Conservation (phyloP, 2,113 vertebrate genomes). For the Apodemus sylvaticus region DNA sequence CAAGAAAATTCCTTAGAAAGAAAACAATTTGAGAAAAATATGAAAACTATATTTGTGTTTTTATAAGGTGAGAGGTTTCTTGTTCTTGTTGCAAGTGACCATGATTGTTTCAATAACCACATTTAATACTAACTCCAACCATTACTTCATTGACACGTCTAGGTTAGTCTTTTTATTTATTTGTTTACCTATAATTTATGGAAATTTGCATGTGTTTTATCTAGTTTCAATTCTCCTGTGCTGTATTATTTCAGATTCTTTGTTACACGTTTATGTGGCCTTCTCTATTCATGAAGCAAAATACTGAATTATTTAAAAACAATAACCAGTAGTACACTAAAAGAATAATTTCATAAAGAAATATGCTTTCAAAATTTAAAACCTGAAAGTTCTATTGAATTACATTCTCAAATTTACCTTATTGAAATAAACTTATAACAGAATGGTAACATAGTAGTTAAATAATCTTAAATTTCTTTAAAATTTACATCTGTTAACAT, state of each 20-base stretch:
- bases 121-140: not conserved
- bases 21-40: not conserved
- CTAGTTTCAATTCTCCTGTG: not conserved
- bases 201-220: not conserved
- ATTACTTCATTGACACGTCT: not conserved
- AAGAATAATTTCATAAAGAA: not conserved
- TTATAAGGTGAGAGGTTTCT: not conserved
- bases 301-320: not conserved
- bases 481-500: not conserved
- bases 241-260: not conserved
- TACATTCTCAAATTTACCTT: not conserved
- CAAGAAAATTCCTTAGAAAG: not conserved
- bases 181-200: not conserved
- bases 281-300: not conserved
- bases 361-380: not conserved
- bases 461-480: constrained; percentile 18
- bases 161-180: not conserved
- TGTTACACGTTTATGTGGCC: not conserved
- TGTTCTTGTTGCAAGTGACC: too few species aligned
- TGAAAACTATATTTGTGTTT: not conserved
- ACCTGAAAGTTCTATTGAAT: not conserved
- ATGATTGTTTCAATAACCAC: not conserved
- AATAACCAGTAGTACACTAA: not conserved
- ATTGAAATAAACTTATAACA: not conserved
- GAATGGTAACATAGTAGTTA: not conserved